These are phyloP conservation scores for Gracilinanus agilis DNA, from an alignment of 2,113 vertebrate species.

Conservation along the genomic window DNA sequence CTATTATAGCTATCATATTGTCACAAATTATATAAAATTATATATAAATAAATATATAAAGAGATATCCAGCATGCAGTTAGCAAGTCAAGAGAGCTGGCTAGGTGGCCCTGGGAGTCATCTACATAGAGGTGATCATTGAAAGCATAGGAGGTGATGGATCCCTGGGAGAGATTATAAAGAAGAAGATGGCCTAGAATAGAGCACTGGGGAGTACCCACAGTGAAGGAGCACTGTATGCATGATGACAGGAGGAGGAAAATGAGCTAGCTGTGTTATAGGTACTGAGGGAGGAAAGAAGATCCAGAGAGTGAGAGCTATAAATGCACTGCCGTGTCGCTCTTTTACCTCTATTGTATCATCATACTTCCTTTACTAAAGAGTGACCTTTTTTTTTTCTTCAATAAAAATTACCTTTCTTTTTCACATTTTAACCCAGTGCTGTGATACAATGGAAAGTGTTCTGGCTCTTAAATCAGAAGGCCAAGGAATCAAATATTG, in stretches of 20 bases:
- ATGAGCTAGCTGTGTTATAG: background rate
- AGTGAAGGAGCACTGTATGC: background rate
- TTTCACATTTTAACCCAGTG: background rate
- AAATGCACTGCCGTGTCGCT: background rate
- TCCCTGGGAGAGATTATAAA: background rate
- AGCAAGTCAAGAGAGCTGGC: background rate
- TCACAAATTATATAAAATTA: too few relatives aligned
- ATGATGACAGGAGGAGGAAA: background rate
- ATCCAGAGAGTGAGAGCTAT: background rate
- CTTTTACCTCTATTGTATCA: too few relatives aligned
- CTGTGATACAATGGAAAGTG: background rate
- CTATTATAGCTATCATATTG: too few relatives aligned
- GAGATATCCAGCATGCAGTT: too few relatives aligned
- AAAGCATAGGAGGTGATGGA: background rate
- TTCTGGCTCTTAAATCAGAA: background rate
- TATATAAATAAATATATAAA: too few relatives aligned
- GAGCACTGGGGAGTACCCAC: background rate
- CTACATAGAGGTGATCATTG: background rate
- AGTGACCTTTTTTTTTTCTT: background rate
- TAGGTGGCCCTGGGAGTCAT: background rate
- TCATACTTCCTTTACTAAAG: background rate
- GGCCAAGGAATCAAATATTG: background rate
- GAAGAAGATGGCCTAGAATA: background rate
- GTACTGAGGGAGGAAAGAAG: background rate
- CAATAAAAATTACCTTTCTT: background rate